A percentile compares a stretch with the other conserved stretches of the same genome.
Evolutionary conservation across 2,888 invertebrate genomes (phyloP).

Genomic region (Galeruca laticollis): DNA sequence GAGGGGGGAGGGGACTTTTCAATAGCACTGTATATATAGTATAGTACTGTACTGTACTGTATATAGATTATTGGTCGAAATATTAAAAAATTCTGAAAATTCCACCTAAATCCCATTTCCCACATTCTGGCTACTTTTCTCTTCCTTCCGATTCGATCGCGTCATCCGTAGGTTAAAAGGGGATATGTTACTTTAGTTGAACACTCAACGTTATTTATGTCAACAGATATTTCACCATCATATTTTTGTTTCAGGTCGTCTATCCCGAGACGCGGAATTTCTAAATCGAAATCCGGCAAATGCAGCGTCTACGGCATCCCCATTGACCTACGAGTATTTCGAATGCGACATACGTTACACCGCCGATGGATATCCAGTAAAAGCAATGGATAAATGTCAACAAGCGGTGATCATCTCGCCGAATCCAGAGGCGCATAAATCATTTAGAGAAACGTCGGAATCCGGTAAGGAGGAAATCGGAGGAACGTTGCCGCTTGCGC

Average conservation of each 20-base stretch:
- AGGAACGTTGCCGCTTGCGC: slow-evolving; percentile 7
- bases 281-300: slow-evolving; percentile 61
- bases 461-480: slow-evolving; percentile 10
- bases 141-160: neutral
- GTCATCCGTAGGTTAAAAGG: neutral
- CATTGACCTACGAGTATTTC: slow-evolving; percentile 69
- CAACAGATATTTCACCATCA: neutral
- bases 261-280: slow-evolving; percentile 76
- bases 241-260: slow-evolving; percentile 61
- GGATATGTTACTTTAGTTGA: neutral
- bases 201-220: neutral
- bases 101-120: too few relatives aligned
- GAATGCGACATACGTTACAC: slow-evolving; percentile 78
- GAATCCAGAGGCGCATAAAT: slow-evolving; percentile 46
- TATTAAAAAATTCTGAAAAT: too few relatives aligned
- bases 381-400: slow-evolving; percentile 66
- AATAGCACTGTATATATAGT: too few relatives aligned
- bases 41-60: too few relatives aligned
- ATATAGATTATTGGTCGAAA: too few relatives aligned
- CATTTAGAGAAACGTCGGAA: slow-evolving; percentile 42
- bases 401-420: slow-evolving; percentile 66
- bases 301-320: slow-evolving; percentile 59
- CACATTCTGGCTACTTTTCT: neutral
- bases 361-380: slow-evolving; percentile 80
- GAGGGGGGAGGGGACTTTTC: too few relatives aligned